These are phyloP conservation scores for Gymnosoma rotundatum DNA, from an alignment of 2,888 invertebrate genomes.

Conservation along the genomic window DNA sequence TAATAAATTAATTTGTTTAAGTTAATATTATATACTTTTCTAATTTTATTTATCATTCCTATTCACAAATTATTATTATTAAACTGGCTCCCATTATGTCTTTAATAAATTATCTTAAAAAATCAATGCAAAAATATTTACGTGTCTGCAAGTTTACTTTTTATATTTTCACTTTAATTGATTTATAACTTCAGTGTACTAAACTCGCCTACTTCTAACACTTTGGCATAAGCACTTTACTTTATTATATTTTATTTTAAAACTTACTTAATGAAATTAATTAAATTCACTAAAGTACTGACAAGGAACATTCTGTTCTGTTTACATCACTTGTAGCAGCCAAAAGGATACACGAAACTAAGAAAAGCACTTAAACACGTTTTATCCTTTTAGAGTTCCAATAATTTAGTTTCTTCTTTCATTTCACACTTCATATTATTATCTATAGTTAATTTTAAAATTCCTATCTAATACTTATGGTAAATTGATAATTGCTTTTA, in stretches of 20 bases:
- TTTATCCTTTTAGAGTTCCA: constrained; percentile 17
- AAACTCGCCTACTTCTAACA: constrained; percentile 26
- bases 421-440: constrained; percentile 1
- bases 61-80: too few species aligned
- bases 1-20: too few species aligned
- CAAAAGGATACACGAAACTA: not conserved
- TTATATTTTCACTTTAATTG: constrained; percentile 15
- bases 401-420: not conserved
- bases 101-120: too few species aligned
- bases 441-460: constrained; percentile 52
- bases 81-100: too few species aligned
- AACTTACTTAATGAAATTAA: constrained; percentile 49
- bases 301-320: not conserved
- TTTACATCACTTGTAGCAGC: too few species aligned
- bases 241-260: constrained; percentile 31
- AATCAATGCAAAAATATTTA: too few species aligned
- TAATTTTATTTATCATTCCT: too few species aligned
- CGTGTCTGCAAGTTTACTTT: constrained; percentile 8
- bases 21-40: too few species aligned
- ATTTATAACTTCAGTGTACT: constrained; percentile 29
- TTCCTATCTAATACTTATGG: constrained; percentile 18
- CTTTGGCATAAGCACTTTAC: constrained; percentile 50
- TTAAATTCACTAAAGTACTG: constrained; percentile 53
- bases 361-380: constrained; percentile 26
- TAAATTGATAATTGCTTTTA: constrained; percentile 31